phyloP scores from a whole-genome alignment of 2,113 vertebrate species.

The Gavia stellata region DNA sequence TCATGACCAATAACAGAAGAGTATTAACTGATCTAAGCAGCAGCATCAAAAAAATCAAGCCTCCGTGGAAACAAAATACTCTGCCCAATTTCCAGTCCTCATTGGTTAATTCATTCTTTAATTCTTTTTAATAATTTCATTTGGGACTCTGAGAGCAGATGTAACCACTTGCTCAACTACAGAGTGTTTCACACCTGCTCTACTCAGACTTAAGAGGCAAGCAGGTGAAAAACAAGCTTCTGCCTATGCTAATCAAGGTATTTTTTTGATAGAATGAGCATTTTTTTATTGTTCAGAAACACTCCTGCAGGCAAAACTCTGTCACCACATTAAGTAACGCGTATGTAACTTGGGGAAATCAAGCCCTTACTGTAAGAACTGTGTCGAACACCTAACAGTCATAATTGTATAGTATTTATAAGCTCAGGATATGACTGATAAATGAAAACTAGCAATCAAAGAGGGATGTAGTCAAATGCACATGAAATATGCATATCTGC shows the following conservation, averaged over 20 bases:
- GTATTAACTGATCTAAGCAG: neutral
- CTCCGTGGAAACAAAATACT: neutral
- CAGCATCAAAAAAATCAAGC: neutral
- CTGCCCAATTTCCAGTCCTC: neutral
- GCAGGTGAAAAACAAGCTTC: neutral
- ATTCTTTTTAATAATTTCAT: conserved; percentile 18
- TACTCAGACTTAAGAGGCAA: neutral
- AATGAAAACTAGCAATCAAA: neutral
- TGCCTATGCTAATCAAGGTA: neutral
- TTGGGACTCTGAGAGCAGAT: conserved; percentile 22
- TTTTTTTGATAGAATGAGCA: neutral
- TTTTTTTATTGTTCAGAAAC: neutral
- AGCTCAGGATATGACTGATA: neutral
- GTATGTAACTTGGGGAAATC: neutral
- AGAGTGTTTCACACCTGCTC: neutral
- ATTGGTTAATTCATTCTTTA: conserved; percentile 7
- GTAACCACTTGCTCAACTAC: neutral
- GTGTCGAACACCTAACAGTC: neutral
- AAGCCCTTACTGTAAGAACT: neutral
- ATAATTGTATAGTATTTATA: neutral
- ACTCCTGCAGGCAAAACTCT: neutral
- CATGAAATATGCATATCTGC: neutral
- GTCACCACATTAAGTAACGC: neutral
- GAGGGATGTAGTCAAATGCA: neutral
- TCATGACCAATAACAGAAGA: neutral